Evolutionary conservation across 2,797 vertebrate genomes (phyloP).

Genomic region (Miichthys miiuy): DNA sequence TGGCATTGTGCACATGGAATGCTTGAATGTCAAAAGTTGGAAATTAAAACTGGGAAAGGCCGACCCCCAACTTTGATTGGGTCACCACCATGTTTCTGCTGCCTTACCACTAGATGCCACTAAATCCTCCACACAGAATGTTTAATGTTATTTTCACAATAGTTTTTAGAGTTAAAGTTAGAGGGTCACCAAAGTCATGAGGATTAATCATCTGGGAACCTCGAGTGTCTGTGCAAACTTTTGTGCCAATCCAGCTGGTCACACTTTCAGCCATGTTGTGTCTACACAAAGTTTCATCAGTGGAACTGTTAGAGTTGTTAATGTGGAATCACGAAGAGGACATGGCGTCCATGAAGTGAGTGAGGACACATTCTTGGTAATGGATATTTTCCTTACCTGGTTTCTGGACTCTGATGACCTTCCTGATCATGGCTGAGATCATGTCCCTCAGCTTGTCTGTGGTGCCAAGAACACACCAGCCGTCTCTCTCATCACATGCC

Average conservation of each 20-base stretch:
- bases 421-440: constrained; percentile 93
- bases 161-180: too few species aligned
- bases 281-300: neutral
- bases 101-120: too few species aligned
- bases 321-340: constrained; percentile 14
- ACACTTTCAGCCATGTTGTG: neutral
- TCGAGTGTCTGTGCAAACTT: too few species aligned
- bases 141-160: too few species aligned
- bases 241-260: neutral
- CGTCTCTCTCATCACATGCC: constrained; percentile 92
- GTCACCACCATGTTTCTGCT: too few species aligned
- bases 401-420: constrained; percentile 86
- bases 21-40: too few species aligned
- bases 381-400: constrained; percentile 81
- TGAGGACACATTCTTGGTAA: neutral
- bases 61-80: too few species aligned
- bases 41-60: too few species aligned
- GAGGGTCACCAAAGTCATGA: too few species aligned
- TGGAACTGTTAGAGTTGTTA: neutral
- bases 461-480: constrained; percentile 95
- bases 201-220: too few species aligned
- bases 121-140: too few species aligned
- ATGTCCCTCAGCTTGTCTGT: constrained; percentile 91
- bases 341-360: neutral
- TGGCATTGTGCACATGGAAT: too few species aligned